A percentile compares a stretch with the other conserved stretches of the same genome.
Conservation (phyloP, 2,113 vertebrate genomes). For the Malurus melanocephalus region DNA sequence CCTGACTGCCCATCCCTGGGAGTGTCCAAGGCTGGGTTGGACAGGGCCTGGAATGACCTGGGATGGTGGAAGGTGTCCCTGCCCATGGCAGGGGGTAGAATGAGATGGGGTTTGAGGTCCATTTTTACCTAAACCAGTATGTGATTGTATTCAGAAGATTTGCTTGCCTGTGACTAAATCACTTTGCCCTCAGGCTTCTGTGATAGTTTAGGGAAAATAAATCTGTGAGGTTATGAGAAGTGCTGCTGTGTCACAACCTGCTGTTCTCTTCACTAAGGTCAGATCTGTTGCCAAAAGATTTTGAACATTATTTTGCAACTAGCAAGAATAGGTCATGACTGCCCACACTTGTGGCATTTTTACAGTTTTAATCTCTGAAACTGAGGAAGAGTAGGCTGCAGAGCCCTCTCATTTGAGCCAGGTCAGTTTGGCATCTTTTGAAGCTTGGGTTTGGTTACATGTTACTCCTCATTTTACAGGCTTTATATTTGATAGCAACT, state of each 20-base stretch:
- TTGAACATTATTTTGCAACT: neutral
- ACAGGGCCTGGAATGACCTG: fast-evolving
- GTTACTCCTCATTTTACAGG: conserved; percentile 68
- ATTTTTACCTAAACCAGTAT: neutral
- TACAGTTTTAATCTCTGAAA: neutral
- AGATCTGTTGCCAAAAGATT: neutral
- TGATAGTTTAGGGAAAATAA: neutral
- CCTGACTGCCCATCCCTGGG: neutral
- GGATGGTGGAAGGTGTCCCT: neutral
- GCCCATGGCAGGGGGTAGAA: neutral
- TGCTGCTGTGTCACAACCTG: neutral
- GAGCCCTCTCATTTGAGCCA: neutral
- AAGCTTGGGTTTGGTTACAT: neutral
- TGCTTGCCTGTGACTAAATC: neutral
- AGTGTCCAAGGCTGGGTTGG: neutral
- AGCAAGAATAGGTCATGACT: neutral
- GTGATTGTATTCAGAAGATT: neutral
- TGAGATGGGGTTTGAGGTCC: neutral
- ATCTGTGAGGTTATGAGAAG: neutral
- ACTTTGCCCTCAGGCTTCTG: neutral
- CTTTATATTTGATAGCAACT: conserved; percentile 96
- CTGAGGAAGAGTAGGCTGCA: neutral
- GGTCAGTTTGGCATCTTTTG: neutral
- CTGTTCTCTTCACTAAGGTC: neutral
- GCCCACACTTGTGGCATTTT: neutral